phyloP scores from a whole-genome alignment of 2,888 invertebrate genomes.

The Drosophila colorata region DNA sequence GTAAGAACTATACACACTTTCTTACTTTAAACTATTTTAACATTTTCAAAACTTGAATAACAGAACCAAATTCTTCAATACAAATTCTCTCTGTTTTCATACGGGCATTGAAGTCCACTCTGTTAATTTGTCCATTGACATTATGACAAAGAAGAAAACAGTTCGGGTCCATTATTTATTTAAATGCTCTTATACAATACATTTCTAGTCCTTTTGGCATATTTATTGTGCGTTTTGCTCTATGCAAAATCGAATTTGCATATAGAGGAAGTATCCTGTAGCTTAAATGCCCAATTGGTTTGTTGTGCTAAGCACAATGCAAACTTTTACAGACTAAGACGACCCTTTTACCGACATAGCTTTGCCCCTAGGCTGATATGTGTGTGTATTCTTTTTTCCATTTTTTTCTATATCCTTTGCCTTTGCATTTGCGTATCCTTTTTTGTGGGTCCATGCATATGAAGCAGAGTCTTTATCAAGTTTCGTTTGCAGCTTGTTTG shows the following conservation, averaged over 20 bases:
- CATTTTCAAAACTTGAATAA: neutral
- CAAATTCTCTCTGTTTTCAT: slow-evolving; percentile 2
- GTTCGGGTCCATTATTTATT: slow-evolving; percentile 60
- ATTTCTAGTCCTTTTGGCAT: slow-evolving; percentile 30
- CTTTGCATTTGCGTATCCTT: slow-evolving; percentile 45
- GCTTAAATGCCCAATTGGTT: slow-evolving; percentile 62
- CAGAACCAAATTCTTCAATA: neutral
- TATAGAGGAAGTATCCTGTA: slow-evolving; percentile 42
- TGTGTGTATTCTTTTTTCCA: neutral
- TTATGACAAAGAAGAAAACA: slow-evolving; percentile 49
- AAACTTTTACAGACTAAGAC: slow-evolving; percentile 40
- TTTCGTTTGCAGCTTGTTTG: slow-evolving; percentile 56
- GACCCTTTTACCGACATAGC: slow-evolving; percentile 54
- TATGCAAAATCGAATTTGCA: slow-evolving; percentile 68
- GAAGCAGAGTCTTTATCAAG: slow-evolving; percentile 50
- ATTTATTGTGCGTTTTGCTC: slow-evolving; percentile 43
- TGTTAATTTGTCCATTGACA: slow-evolving; percentile 47
- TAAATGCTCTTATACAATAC: slow-evolving; percentile 46
- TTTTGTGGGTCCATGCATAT: slow-evolving; percentile 24
- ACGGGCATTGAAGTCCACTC: neutral
- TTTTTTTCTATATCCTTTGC: slow-evolving; percentile 11
- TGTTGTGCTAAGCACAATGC: slow-evolving; percentile 63
- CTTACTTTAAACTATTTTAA: too few relatives aligned
- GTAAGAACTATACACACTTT: too few relatives aligned
- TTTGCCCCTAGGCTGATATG: slow-evolving; percentile 44